Percentiles rank a stretch among this genome's conserved stretches.
Conservation (phyloP, 2,888 invertebrate species). For the Caenorhabditis imperialis region DNA sequence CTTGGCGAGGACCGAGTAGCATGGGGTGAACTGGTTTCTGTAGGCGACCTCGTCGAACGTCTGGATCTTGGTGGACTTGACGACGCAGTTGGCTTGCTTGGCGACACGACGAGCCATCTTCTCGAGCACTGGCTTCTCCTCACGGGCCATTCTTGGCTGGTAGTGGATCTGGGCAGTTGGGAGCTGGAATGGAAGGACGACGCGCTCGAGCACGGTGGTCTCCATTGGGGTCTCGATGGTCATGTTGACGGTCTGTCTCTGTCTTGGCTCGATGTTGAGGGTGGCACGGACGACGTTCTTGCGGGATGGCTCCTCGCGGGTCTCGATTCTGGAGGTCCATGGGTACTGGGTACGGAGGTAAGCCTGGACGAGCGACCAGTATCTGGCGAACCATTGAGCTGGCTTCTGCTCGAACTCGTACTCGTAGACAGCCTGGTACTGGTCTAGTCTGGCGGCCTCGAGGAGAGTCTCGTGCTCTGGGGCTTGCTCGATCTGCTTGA, state of each 20-base stretch:
- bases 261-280: slow-evolving; percentile 61
- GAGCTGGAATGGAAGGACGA: slow-evolving; percentile 55
- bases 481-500: slow-evolving; percentile 56
- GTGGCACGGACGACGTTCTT: slow-evolving; percentile 48
- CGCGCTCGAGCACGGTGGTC: slow-evolving; percentile 42
- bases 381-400: slow-evolving; percentile 34
- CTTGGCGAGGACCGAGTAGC: slow-evolving; percentile 79
- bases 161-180: slow-evolving; percentile 56
- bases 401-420: slow-evolving; percentile 55
- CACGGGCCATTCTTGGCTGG: slow-evolving; percentile 32
- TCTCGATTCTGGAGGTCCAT: slow-evolving; percentile 38
- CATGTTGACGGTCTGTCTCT: slow-evolving; percentile 57
- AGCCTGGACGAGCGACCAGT: slow-evolving; percentile 43
- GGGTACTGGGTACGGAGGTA: slow-evolving; percentile 45
- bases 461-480: slow-evolving; percentile 57
- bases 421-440: slow-evolving; percentile 56
- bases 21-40: slow-evolving; percentile 74
- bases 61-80: slow-evolving; percentile 55
- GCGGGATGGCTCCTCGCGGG: slow-evolving; percentile 36
- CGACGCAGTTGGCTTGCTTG: slow-evolving; percentile 55
- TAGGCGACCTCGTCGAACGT: slow-evolving; percentile 77
- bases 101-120: slow-evolving; percentile 33
- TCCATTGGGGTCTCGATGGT: slow-evolving; percentile 54
- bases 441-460: slow-evolving; percentile 63
- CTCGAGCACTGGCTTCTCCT: slow-evolving; percentile 46